These are phyloP conservation scores for Crax fasciolata DNA, from an alignment of 2,797 vertebrate genomes.

Conservation along the genomic window DNA sequence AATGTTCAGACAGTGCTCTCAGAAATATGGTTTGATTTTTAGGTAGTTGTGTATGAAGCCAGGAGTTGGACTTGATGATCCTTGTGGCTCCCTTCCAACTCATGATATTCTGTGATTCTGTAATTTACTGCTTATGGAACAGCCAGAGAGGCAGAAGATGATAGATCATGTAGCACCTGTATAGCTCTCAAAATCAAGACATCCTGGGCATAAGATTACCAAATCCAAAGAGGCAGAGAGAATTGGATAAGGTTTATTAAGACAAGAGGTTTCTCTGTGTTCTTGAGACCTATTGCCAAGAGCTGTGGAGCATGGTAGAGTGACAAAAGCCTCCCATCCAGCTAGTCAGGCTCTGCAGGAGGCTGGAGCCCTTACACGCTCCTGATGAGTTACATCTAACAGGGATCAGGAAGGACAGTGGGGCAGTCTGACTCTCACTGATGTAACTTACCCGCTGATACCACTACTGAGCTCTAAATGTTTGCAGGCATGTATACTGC, in stretches of 20 bases:
- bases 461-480: background rate
- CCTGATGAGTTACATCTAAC: background rate
- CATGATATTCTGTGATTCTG: background rate
- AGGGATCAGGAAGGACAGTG: background rate
- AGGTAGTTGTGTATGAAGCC: no score
- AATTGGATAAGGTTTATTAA: background rate
- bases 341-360: background rate
- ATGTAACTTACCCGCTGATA: background rate
- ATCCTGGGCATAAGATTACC: background rate
- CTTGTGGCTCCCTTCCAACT: no score
- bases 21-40: no score
- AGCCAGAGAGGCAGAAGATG: background rate
- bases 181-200: background rate
- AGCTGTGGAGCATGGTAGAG: background rate
- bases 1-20: background rate
- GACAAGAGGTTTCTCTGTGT: background rate
- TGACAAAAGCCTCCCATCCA: background rate
- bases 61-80: no score
- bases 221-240: background rate
- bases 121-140: background rate
- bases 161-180: background rate
- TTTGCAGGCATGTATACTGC: background rate
- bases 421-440: background rate
- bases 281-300: background rate
- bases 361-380: background rate